These are phyloP conservation scores for Ichneumoninae sp. DNA, from an alignment of 2,888 invertebrate species.

Conservation along the genomic window DNA sequence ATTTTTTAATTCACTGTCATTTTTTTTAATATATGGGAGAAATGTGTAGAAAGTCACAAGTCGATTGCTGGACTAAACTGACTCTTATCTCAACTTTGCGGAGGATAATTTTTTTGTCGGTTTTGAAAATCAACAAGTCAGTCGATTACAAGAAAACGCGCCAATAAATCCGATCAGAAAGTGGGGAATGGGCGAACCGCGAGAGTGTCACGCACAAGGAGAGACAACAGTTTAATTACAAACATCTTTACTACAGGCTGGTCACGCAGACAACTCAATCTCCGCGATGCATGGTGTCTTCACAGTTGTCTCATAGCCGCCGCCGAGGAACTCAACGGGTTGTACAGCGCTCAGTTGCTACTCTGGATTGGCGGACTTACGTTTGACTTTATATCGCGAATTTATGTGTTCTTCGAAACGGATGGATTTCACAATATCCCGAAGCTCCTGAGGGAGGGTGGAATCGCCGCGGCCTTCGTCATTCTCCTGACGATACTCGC, in stretches of 20 bases:
- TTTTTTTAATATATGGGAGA: too few species aligned
- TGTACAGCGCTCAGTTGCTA: slow-evolving; percentile 50
- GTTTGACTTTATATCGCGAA: slow-evolving; percentile 54
- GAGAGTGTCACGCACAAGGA: too few species aligned
- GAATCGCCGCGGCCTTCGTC: slow-evolving; percentile 31
- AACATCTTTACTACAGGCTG: slow-evolving; percentile 37
- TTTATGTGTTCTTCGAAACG: slow-evolving; percentile 48
- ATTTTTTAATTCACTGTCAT: too few species aligned
- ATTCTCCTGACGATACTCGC: slow-evolving; percentile 36
- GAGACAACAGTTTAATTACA: too few species aligned
- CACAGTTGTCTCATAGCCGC: slow-evolving; percentile 54
- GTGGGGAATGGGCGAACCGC: too few species aligned
- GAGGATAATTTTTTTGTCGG: too few species aligned
- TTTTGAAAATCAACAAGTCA: too few species aligned
- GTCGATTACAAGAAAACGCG: too few species aligned
- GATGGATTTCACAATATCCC: slow-evolving; percentile 8
- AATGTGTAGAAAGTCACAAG: too few species aligned
- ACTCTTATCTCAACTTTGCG: too few species aligned
- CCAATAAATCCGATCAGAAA: too few species aligned
- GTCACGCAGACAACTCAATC: slow-evolving; percentile 42
- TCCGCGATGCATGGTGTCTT: slow-evolving; percentile 55
- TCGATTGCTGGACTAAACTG: too few species aligned
- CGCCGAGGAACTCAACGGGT: slow-evolving; percentile 48
- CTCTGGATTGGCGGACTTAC: slow-evolving; percentile 55
- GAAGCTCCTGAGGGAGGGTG: slow-evolving; percentile 48